A percentile compares a stretch with the other conserved stretches of the same genome.
These are phyloP conservation scores for Allygus modestus DNA, from an alignment of 2,888 invertebrate genomes.

Conservation along the genomic window DNA sequence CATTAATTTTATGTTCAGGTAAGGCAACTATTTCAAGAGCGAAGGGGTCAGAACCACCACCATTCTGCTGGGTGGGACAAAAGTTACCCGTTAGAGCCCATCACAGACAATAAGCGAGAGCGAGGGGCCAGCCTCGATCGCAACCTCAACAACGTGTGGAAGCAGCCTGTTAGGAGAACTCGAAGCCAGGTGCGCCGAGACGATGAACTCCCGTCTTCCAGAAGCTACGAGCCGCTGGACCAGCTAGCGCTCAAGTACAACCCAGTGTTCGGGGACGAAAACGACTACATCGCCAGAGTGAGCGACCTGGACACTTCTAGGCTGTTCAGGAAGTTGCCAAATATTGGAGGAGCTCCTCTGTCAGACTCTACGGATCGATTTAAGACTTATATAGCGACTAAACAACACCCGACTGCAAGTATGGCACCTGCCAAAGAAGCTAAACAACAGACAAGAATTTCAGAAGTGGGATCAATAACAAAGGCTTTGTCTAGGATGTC, in stretches of 20 bases:
- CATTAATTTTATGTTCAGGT: slow-evolving; percentile 75
- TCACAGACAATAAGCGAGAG: slow-evolving; percentile 76
- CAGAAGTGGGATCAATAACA: slow-evolving; percentile 62
- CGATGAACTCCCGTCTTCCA: slow-evolving; percentile 11
- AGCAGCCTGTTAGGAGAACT: slow-evolving; percentile 70
- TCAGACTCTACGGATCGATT: slow-evolving; percentile 62
- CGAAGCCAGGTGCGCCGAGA: slow-evolving; percentile 65
- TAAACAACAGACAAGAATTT: slow-evolving; percentile 58
- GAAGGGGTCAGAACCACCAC: slow-evolving; percentile 72
- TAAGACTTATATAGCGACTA: slow-evolving; percentile 46
- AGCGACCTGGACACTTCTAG: slow-evolving; percentile 66
- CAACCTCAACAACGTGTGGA: slow-evolving; percentile 62
- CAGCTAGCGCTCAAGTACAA: slow-evolving; percentile 49
- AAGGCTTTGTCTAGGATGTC: slow-evolving; percentile 66
- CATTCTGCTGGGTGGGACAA: slow-evolving; percentile 77
- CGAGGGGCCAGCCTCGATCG: slow-evolving; percentile 68
- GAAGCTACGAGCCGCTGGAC: slow-evolving; percentile 47
- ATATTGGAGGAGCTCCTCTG: slow-evolving; percentile 74
- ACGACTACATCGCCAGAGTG: slow-evolving; percentile 58
- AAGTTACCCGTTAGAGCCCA: slow-evolving; percentile 88
- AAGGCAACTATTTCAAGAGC: slow-evolving; percentile 91
- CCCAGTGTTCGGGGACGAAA: slow-evolving; percentile 56
- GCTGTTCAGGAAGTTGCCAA: slow-evolving; percentile 73
- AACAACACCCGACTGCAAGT: slow-evolving; percentile 36
- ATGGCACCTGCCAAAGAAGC: slow-evolving; percentile 65